Evolutionary conservation across 1,140 invertebrate species (phyloP).

Genomic region (Thaumatotibia leucotreta): DNA sequence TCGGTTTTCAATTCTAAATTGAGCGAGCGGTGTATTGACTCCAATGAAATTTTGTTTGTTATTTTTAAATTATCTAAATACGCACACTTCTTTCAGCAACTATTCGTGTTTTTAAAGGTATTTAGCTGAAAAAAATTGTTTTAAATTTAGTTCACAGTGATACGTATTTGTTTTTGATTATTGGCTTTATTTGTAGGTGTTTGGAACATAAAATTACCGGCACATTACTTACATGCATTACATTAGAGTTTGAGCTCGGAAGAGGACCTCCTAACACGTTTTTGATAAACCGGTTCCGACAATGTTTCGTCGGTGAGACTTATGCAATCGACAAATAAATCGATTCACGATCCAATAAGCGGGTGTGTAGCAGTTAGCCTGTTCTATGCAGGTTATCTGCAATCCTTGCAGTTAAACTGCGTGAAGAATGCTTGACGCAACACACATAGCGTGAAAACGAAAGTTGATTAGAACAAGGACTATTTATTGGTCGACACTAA

Average conservation of each 20-base stretch:
- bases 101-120: neutral
- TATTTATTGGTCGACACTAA: neutral
- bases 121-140: neutral
- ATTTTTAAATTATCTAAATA: conserved; percentile 12
- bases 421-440: neutral
- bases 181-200: neutral
- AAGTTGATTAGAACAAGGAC: conserved; percentile 14
- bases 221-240: neutral
- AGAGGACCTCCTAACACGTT: conserved; percentile 72
- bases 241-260: conserved; percentile 38
- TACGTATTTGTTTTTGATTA: neutral
- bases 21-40: neutral
- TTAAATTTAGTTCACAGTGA: neutral
- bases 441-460: conserved; percentile 2
- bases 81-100: neutral
- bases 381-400: neutral
- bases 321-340: conserved; percentile 51
- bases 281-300: conserved; percentile 68
- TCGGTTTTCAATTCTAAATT: neutral
- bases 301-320: conserved; percentile 51
- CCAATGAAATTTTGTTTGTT: neutral
- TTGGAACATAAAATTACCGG: neutral
- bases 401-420: conserved; percentile 4
- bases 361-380: neutral
- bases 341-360: conserved; percentile 8